Base-by-base conservation (phyloP, 2,888 invertebrate genomes). In the Litoditis marina region DNA sequence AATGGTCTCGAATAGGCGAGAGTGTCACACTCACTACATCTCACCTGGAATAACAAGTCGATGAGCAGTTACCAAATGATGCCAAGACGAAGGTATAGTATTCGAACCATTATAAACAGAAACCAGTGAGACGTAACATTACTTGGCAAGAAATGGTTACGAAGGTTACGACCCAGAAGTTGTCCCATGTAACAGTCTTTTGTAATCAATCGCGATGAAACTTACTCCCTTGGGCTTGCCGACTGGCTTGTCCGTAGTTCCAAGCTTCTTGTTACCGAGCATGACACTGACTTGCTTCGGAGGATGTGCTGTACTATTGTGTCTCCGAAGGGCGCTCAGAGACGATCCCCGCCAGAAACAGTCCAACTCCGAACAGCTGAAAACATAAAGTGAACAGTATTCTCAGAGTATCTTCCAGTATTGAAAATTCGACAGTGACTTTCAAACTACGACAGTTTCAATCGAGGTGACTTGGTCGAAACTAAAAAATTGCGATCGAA, bases 11-110 rank as follows among this genome's bases (percentile, higher is more conserved):
- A 73, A 42, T 73, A 73, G 6, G 70, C 71, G 31, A 71, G 61
- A 5, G 69, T 66, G 27, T 69, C 73, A 60, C 73, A 73, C 51
- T 73, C 73, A 55, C 69, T 69, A 36, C 73, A 73, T 39, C 69
- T 64, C 32, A 73, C 68, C 66, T 66, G 36, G 42, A 64, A 39
- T 27, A 49, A n/a, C n/a, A n/a, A n/a, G n/a, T n/a, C n/a, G n/a
- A n/a, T n/a, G n/a, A n/a, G n/a, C n/a, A n/a, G n/a, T n/a, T n/a
- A n/a, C n/a, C n/a, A n/a, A n/a, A n/a, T n/a, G n/a, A n/a, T n/a
- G n/a, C n/a, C n/a, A n/a, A n/a, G n/a, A n/a, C n/a, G n/a, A n/a
- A n/a, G n/a, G n/a, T n/a, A n/a, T n/a, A n/a, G n/a, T n/a, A n/a
- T n/a, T n/a, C n/a, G n/a, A n/a, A n/a, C n/a, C n/a, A n/a, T n/a